Conservation (phyloP, 2,888 invertebrate genomes). For the Plagodis dolabraria region DNA sequence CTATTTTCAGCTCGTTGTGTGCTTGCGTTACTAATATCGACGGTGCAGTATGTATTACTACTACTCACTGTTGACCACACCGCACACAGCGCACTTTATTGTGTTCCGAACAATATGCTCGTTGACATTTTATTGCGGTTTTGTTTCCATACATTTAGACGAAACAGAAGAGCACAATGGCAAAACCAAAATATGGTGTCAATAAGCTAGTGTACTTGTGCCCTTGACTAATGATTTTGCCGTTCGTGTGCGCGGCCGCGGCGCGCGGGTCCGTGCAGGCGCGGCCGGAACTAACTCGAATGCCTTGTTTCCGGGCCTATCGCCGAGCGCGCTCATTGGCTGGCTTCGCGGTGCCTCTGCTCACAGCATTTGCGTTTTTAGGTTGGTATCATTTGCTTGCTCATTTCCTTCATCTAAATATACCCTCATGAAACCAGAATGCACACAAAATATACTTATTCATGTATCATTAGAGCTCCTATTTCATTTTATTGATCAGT, state of each 20-base stretch:
- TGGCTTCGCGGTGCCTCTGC: conserved; percentile 77
- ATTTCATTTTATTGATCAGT: no score
- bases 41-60: neutral
- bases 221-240: conserved; percentile 5
- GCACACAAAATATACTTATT: no score
- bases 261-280: neutral
- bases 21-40: conserved; percentile 68
- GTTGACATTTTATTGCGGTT: conserved; percentile 59
- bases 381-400: conserved; percentile 78
- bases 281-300: conserved; percentile 64
- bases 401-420: conserved; percentile 36
- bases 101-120: conserved; percentile 64
- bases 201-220: conserved; percentile 8
- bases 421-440: neutral
- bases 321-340: conserved; percentile 71
- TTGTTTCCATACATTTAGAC: conserved; percentile 22
- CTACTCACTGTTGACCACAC: neutral
- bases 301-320: conserved; percentile 75
- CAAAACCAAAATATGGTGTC: conserved; percentile 12
- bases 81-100: conserved; percentile 1
- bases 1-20: conserved; percentile 60
- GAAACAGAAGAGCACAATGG: conserved; percentile 11
- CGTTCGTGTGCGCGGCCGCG: conserved; percentile 2
- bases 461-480: no score
- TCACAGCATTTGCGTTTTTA: conserved; percentile 81